A percentile compares a stretch with the other conserved stretches of the same genome.
Evolutionary conservation across 2,888 invertebrate genomes (phyloP).

Genomic region (Pelosia muscerda): DNA sequence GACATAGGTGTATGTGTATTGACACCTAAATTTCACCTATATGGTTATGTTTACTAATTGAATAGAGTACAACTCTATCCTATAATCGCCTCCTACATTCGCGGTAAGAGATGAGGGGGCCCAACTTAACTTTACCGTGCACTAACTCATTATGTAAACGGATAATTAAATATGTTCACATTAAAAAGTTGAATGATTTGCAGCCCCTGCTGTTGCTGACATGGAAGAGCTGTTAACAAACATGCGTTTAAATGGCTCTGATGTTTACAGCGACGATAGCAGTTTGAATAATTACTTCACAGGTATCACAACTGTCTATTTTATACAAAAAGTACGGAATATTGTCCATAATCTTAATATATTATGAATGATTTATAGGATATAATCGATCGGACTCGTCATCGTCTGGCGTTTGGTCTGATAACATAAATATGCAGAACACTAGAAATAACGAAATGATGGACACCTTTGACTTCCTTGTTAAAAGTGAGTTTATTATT

Average conservation of each 20-base stretch:
- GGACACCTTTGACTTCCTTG: constrained; percentile 77
- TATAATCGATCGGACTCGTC: constrained; percentile 43
- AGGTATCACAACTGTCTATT: constrained; percentile 42
- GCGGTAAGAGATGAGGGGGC: too few species aligned
- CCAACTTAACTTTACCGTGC: too few species aligned
- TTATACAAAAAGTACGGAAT: not conserved
- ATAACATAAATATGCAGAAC: constrained; percentile 49
- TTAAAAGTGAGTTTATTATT: constrained; percentile 65
- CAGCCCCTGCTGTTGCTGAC: constrained; percentile 68
- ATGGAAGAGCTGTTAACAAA: constrained; percentile 83
- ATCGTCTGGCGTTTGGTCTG: constrained; percentile 56
- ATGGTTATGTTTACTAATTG: too few species aligned
- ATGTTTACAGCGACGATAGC: constrained; percentile 69
- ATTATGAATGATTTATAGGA: constrained; percentile 29
- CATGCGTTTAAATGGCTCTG: constrained; percentile 79
- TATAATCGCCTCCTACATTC: too few species aligned
- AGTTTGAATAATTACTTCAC: constrained; percentile 60
- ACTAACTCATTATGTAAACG: too few species aligned
- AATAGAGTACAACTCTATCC: too few species aligned
- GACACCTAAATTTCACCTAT: too few species aligned
- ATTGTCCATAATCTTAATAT: not conserved
- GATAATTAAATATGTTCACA: not conserved
- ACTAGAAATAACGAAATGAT: constrained; percentile 67
- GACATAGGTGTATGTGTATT: too few species aligned
- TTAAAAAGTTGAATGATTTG: not conserved